These are phyloP conservation scores for Cheilosia urbana DNA, from an alignment of 2,888 invertebrate genomes.

Conservation along the genomic window DNA sequence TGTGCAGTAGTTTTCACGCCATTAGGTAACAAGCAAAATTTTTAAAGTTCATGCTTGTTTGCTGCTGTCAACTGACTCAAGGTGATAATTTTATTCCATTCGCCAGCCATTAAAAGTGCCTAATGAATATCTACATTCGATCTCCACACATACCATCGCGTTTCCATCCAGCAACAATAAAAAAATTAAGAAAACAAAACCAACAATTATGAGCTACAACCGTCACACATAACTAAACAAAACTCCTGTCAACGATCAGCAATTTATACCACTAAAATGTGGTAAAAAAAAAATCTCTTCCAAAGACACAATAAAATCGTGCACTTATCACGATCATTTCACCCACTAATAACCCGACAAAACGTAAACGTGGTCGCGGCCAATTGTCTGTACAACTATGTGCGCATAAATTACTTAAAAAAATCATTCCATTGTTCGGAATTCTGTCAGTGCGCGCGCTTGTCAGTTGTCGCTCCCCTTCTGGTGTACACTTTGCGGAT, in stretches of 20 bases:
- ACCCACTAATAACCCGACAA: slow-evolving; percentile 65
- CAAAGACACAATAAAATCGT: slow-evolving; percentile 41
- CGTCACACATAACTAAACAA: slow-evolving; percentile 20
- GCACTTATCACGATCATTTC: slow-evolving; percentile 71
- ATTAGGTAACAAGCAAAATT: no score
- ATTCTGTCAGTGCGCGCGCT: slow-evolving; percentile 49
- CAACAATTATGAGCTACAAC: slow-evolving; percentile 15
- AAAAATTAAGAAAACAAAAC: slow-evolving; percentile 2
- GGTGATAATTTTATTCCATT: no score
- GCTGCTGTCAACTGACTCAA: no score
- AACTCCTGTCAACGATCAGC: slow-evolving; percentile 1
- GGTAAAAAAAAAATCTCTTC: not conserved
- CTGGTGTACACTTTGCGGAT: slow-evolving; percentile 26
- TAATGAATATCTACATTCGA: not conserved
- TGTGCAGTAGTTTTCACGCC: no score
- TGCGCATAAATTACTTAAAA: slow-evolving; percentile 57
- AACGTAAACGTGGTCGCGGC: slow-evolving; percentile 54
- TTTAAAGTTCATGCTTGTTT: no score
- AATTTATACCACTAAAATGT: slow-evolving; percentile 1
- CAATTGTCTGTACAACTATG: slow-evolving; percentile 35
- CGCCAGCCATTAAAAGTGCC: no score
- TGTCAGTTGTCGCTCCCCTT: slow-evolving; percentile 63
- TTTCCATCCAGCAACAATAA: not conserved
- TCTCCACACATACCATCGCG: not conserved
- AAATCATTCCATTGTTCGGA: slow-evolving; percentile 47